These are phyloP conservation scores for Empidonax traillii DNA, from an alignment of 2,113 vertebrate species.

Conservation along the genomic window DNA sequence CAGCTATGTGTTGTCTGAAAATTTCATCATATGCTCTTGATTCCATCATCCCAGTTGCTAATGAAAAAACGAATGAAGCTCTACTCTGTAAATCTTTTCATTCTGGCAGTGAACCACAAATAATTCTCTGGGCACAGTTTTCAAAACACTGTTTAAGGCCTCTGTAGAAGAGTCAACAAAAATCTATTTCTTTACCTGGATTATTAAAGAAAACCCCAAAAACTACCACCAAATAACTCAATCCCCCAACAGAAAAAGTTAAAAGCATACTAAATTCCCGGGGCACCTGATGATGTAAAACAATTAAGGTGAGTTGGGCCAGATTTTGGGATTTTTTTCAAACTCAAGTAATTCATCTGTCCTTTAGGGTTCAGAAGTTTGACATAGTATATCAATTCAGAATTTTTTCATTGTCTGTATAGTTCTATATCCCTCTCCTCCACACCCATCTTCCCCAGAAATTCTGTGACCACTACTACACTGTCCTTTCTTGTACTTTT, in stretches of 20 bases:
- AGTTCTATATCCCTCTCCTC: not conserved
- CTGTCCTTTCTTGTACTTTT: not conserved
- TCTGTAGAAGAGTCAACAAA: not conserved
- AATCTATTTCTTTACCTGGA: not conserved
- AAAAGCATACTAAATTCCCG: not conserved
- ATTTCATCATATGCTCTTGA: constrained; percentile 51
- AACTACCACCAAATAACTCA: too few species aligned
- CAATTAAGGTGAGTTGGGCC: not conserved
- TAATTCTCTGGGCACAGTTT: constrained; percentile 5
- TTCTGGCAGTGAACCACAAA: constrained; percentile 9
- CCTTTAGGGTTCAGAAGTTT: not conserved
- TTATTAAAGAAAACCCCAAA: not conserved
- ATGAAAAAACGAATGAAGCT: not conserved
- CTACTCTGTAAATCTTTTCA: not conserved
- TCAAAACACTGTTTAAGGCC: not conserved
- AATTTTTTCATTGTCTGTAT: not conserved
- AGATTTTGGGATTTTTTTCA: not conserved
- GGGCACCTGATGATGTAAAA: not conserved
- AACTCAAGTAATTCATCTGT: not conserved
- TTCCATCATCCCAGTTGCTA: constrained; percentile 30
- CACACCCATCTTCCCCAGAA: not conserved
- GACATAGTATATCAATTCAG: not conserved
- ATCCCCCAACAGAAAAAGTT: not conserved
- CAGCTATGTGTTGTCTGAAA: constrained; percentile 38
- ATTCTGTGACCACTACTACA: not conserved